Evolutionary conservation across 2,888 invertebrate genomes (phyloP).

Genomic region (Ariolimax columbianus): DNA sequence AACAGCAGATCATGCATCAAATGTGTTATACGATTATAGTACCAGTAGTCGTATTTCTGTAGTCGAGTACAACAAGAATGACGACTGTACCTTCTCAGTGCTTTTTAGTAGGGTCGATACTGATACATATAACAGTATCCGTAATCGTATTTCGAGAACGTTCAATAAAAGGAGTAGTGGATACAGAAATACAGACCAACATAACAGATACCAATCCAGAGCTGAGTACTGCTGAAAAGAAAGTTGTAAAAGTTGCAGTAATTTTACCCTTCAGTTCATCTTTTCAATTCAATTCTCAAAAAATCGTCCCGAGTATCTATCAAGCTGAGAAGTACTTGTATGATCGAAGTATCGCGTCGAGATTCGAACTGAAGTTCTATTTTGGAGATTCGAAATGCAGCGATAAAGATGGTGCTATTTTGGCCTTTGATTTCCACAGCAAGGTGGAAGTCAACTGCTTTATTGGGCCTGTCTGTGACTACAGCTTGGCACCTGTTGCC

Average conservation of each 20-base stretch:
- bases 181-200: not conserved
- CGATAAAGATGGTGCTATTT: slow-evolving; percentile 60
- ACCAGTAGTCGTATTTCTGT: not conserved
- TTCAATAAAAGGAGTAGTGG: not conserved
- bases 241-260: slow-evolving; percentile 54
- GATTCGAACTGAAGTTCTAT: slow-evolving; percentile 44
- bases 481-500: slow-evolving; percentile 92
- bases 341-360: not conserved
- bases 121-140: not conserved
- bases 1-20: too few species aligned
- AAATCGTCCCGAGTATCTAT: slow-evolving; percentile 58
- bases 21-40: too few species aligned
- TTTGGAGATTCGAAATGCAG: slow-evolving; percentile 58
- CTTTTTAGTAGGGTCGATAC: not conserved
- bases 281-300: slow-evolving; percentile 51
- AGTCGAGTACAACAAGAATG: not conserved
- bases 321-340: slow-evolving; percentile 56
- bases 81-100: too few species aligned
- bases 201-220: not conserved
- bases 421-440: slow-evolving; percentile 70
- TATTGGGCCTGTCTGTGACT: slow-evolving; percentile 76
- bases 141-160: not conserved
- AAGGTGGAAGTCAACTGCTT: slow-evolving; percentile 64
- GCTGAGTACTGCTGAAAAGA: too few species aligned
- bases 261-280: slow-evolving; percentile 55